phyloP scores from a whole-genome alignment of 2,888 invertebrate species.

The Pandemis corylana region DNA sequence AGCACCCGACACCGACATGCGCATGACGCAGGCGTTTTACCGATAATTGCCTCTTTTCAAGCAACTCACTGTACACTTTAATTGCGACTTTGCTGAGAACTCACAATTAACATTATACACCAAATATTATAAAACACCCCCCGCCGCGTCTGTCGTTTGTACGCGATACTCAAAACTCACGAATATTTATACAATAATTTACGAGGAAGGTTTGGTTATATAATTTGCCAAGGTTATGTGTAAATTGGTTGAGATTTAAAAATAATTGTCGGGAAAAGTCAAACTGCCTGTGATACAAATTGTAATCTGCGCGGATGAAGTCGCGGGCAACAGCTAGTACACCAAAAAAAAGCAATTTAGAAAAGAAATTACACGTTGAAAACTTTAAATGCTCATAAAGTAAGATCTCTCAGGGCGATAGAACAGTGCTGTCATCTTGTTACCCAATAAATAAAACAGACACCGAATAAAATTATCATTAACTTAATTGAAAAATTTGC shows the following conservation, averaged over 20 bases:
- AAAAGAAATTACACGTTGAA: neutral
- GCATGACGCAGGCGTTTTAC: neutral
- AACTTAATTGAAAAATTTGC: constrained; percentile 36
- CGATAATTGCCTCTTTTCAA: constrained; percentile 4
- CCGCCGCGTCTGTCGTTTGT: too few species aligned
- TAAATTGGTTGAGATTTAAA: too few species aligned
- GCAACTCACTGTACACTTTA: neutral
- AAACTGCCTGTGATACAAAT: too few species aligned
- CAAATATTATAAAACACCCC: neutral
- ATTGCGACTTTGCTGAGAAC: neutral
- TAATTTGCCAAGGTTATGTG: too few species aligned
- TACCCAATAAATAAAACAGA: constrained; percentile 25
- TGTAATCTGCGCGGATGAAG: too few species aligned
- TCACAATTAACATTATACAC: neutral
- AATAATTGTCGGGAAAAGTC: too few species aligned
- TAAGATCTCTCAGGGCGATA: constrained; percentile 26
- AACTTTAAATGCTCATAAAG: neutral
- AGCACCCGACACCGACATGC: constrained; percentile 19
- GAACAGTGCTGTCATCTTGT: constrained; percentile 32
- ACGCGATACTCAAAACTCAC: too few species aligned
- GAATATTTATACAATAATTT: too few species aligned
- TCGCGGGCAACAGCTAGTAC: neutral
- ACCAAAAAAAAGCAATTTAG: neutral
- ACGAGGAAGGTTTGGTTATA: too few species aligned
- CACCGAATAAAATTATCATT: constrained; percentile 35